Evolutionary conservation across 2,888 invertebrate species (phyloP), one percentile per base, ranked within the genome.

Genomic region (Agonopterix arenella): DNA sequence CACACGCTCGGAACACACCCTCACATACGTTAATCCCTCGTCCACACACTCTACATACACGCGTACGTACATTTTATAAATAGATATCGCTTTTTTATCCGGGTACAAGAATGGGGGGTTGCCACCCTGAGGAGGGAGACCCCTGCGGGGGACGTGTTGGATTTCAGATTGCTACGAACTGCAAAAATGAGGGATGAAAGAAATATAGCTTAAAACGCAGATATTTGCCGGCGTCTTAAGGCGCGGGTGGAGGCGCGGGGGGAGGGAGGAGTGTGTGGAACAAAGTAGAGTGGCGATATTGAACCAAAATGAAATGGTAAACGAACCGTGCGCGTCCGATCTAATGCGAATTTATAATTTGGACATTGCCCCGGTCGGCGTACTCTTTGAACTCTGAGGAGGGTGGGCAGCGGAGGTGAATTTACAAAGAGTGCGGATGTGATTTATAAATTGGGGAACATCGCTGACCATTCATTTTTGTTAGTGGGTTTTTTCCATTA

Each of bases 121-220:
- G 75, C 80, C 83, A 80, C 83, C 84, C 80, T 70, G 73, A 70
- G 76, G 79, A 74, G 76, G 76, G 72, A 70, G 52, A 69, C 77
- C 84, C 81, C 84, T 73, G 82, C 81, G 84, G 86, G 88, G 84
- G 89, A 85, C 88, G 89, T 88, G 86, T 86, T 86, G 89, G 89
- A 85, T 88, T 89, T 86, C 89, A 89, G 90, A 90, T 90, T 89
- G 89, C 90, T 89, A 88, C 89, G 88, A 89, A 89, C 90, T 90
- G 89, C 90, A 90, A 90, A 90, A 90, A 90, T 90, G 90, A 90
- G 90, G 90, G 90, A 90, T 90, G 90, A 90, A 90, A 90, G 90
- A 90, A 90, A 90, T 90, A 90, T 90, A 90, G 89, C 90, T 89
- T 90, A 90, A 90, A 89, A 90, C 90, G 89, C 89, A 89, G 89